Conservation (phyloP, 1,140 invertebrate genomes). For the Eupeodes corollae region DNA sequence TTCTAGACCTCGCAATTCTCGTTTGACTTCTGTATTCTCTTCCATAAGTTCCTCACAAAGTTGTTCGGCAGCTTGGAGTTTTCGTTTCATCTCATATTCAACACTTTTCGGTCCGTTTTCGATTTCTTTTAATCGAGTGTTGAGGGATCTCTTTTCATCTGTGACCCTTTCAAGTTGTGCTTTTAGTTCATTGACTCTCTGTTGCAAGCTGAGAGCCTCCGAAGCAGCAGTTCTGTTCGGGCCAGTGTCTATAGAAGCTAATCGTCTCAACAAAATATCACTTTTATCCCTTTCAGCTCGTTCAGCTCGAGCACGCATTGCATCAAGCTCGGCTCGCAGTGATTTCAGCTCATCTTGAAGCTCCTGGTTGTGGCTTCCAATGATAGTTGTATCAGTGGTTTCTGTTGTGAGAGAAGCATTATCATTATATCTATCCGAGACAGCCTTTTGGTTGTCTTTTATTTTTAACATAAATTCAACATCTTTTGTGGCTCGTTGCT, state of each 20-base stretch:
- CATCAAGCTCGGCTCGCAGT: constrained; percentile 50
- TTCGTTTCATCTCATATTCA: constrained; percentile 61
- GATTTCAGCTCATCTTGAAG: constrained; percentile 54
- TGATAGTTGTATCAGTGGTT: constrained; percentile 38
- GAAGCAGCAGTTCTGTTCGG: constrained; percentile 56
- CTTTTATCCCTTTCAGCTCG: constrained; percentile 75
- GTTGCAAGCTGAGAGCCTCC: constrained; percentile 60
- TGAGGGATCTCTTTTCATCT: constrained; percentile 69
- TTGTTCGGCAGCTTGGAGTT: constrained; percentile 73
- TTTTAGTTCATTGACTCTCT: constrained; percentile 73
- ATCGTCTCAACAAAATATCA: constrained; percentile 63
- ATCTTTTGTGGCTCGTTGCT: constrained; percentile 26
- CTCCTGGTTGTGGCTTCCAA: constrained; percentile 37
- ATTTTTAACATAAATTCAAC: constrained; percentile 41
- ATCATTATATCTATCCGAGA: constrained; percentile 30
- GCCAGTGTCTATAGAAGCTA: constrained; percentile 63
- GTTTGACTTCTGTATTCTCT: constrained; percentile 92
- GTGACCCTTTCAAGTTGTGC: constrained; percentile 63
- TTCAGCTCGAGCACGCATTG: constrained; percentile 50
- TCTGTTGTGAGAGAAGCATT: constrained; percentile 38
- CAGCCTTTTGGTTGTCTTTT: constrained; percentile 25
- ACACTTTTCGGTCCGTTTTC: constrained; percentile 40
- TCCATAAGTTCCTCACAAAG: constrained; percentile 88
- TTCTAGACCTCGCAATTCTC: constrained; percentile 83
- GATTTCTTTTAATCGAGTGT: constrained; percentile 56